A percentile compares a stretch with the other conserved stretches of the same genome.
Evolutionary conservation across 2,113 vertebrate genomes (phyloP).

Genomic region (Tupaia chinensis): DNA sequence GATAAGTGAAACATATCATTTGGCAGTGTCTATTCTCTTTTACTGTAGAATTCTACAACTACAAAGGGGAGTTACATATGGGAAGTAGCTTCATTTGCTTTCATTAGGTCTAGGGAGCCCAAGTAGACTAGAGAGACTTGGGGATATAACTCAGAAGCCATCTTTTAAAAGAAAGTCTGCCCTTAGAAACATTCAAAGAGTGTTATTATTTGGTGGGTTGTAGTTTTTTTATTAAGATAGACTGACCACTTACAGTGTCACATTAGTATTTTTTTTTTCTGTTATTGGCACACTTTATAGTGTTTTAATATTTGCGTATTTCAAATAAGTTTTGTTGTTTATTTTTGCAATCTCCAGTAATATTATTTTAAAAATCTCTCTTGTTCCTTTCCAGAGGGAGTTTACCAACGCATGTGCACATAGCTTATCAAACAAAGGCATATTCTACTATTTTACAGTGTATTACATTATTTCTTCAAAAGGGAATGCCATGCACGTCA

Average conservation of each 20-base stretch:
- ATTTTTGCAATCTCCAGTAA: constrained; percentile 41
- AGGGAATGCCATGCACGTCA: too few species aligned
- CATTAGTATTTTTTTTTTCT: constrained; percentile 1
- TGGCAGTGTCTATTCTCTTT: background rate
- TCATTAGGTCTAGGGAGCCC: constrained; percentile 10
- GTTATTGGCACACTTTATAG: background rate
- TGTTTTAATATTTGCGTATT: background rate
- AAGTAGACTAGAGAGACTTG: background rate
- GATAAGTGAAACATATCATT: constrained; percentile 18
- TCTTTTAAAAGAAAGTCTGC: constrained; percentile 29
- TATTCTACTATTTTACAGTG: background rate
- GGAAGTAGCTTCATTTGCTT: constrained; percentile 29
- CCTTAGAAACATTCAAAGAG: background rate
- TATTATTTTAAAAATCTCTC: constrained; percentile 24
- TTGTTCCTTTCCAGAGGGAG: background rate
- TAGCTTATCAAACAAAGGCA: background rate
- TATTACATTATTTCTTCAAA: too few species aligned
- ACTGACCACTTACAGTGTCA: constrained; percentile 12
- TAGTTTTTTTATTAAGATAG: constrained; percentile 31
- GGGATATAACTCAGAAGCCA: constrained; percentile 20
- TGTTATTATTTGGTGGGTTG: constrained; percentile 17
- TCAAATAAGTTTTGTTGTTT: background rate
- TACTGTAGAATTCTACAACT: constrained; percentile 9
- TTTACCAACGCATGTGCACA: background rate
- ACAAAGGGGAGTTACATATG: background rate